Evolutionary conservation across 2,797 vertebrate species (phyloP).

Genomic region (Mus minutoides): DNA sequence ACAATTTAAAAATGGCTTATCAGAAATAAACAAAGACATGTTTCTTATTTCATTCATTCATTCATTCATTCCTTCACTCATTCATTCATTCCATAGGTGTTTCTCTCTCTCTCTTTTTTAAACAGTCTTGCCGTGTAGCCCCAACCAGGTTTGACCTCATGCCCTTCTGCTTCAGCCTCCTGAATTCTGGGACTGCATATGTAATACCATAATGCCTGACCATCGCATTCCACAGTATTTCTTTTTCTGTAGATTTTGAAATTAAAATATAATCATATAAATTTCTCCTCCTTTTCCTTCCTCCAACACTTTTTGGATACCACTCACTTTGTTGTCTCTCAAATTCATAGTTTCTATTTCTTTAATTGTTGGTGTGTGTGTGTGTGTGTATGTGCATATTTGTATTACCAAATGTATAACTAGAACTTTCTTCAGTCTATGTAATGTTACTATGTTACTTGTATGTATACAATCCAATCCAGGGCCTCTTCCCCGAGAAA

Average conservation of each 20-base stretch:
- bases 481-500: background rate
- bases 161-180: background rate
- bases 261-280: background rate
- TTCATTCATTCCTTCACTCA: background rate
- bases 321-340: background rate
- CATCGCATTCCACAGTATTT: background rate
- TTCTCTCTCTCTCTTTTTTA: too few species aligned
- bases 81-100: background rate
- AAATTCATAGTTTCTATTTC: background rate
- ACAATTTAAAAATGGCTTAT: background rate
- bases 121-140: background rate
- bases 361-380: background rate
- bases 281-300: background rate
- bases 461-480: too few species aligned
- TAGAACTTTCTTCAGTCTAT: background rate
- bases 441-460: background rate
- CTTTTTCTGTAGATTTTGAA: background rate
- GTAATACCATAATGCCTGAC: background rate
- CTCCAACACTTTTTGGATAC: background rate
- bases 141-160: background rate
- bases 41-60: background rate
- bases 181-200: background rate
- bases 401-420: background rate
- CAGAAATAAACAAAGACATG: background rate
- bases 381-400: background rate